These are phyloP conservation scores for Tridacna gigas DNA, from an alignment of 2,888 invertebrate genomes.

Conservation along the genomic window DNA sequence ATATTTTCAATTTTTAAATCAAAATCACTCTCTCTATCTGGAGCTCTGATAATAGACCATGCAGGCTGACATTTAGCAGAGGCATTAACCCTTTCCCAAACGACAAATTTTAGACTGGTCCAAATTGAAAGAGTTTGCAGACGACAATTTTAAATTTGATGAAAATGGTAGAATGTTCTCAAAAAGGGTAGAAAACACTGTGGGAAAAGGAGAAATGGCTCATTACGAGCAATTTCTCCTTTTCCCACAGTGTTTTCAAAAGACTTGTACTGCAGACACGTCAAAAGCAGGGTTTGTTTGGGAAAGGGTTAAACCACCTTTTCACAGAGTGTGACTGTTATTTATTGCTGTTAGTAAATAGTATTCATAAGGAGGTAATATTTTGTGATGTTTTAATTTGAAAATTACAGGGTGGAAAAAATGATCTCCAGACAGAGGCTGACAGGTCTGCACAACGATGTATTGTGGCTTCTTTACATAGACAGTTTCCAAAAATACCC, in stretches of 20 bases:
- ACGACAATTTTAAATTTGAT: no score
- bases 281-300: background rate
- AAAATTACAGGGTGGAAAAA: constrained; percentile 89
- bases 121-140: no score
- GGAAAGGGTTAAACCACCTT: background rate
- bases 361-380: background rate
- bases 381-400: background rate
- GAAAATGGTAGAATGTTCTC: no score
- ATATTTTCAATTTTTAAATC: no score
- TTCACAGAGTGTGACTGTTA: no score
- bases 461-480: constrained; percentile 94
- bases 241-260: background rate
- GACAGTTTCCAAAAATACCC: constrained; percentile 90
- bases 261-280: background rate
- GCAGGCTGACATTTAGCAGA: no score
- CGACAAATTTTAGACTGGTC: no score
- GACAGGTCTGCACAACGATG: constrained; percentile 97
- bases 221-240: background rate
- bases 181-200: no score
- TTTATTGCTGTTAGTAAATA: no score
- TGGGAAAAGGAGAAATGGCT: background rate
- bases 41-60: no score
- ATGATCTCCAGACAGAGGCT: constrained; percentile 99
- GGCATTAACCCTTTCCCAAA: no score
- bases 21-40: no score